Evolutionary conservation across 2,113 vertebrate genomes (phyloP), one percentile per base, ranked within the genome.

Genomic region (Centropus unirufus): DNA sequence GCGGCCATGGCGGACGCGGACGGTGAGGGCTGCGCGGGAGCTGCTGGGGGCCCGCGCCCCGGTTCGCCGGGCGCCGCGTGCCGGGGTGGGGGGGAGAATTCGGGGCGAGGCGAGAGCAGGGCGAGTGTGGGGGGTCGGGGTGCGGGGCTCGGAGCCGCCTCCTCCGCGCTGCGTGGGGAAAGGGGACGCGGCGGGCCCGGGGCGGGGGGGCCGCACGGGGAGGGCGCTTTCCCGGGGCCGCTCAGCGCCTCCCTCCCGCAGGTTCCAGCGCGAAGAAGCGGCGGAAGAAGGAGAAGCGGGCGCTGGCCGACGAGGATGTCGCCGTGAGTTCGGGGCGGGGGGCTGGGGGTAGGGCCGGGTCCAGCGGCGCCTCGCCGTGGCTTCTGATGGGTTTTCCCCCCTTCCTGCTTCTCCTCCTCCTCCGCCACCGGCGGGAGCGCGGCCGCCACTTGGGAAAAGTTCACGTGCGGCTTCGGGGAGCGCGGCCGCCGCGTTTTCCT

Each of bases 201-300:
- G 3, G 9, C 15, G 34, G 11, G 6, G 49, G 27, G 39, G 11
- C 13, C 19, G 1, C 30, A 29, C 23, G 40, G 12, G 20, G 32
- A 11, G 32, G 15, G 49, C 4, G 15, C 21, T 10, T 3, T 22
- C 6, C 24, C 2, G n/a, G 14, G 46, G 3, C 4, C 3, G 34
- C 75, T 94, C 23, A 94, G 39, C 11, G 4, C 82, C 62, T 83
- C 26, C 14, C 27, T 91, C 58, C 62, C 52, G 58, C 68, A 96
- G 95, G 84, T 80, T 89, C 54, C 27, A 54, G 52, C 77, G 77
- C 3, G 34, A 96, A 83, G 63, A 96, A 94, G 58, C 73, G 73
- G 54, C 72, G 88, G 67, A 93, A 89, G 91, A 94, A 93, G 95
- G 91, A 96, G 20, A 96, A 94, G 14, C 72, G 88, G 27, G 52